These are phyloP conservation scores for Neolamprologus toae DNA, from an alignment of 2,113 vertebrate genomes.

Conservation along the genomic window DNA sequence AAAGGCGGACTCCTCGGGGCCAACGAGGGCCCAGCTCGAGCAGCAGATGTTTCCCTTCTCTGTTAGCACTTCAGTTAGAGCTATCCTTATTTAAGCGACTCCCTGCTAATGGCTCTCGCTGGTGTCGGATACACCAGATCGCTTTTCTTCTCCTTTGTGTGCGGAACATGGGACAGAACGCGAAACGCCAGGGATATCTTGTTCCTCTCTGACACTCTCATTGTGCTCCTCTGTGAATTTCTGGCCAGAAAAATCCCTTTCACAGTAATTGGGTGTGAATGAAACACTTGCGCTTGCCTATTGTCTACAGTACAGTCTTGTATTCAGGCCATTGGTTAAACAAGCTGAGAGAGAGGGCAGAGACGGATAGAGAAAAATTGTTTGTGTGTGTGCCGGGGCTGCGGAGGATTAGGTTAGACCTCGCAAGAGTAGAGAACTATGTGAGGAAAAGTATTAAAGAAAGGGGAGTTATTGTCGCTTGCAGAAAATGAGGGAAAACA, in stretches of 20 bases:
- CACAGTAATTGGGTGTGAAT: conserved; percentile 59
- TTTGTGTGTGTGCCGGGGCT: background rate
- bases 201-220: conserved; percentile 47
- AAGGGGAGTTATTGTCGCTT: background rate
- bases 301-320: conserved; percentile 38
- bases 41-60: conserved; percentile 56
- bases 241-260: conserved; percentile 45
- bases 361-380: background rate
- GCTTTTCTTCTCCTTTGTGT: conserved; percentile 48
- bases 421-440: background rate
- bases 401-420: background rate
- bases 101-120: conserved; percentile 34
- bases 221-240: conserved; percentile 46
- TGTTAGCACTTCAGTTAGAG: conserved; percentile 22
- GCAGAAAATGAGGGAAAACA: background rate
- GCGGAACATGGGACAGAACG: conserved; percentile 32
- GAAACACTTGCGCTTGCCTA: conserved; percentile 45
- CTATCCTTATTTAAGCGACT: conserved; percentile 57
- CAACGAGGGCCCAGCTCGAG: conserved; percentile 7
- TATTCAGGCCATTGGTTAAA: conserved; percentile 43
- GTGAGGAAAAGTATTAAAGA: background rate
- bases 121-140: conserved; percentile 42
- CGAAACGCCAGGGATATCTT: conserved; percentile 40
- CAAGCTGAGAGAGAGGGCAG: conserved; percentile 24
- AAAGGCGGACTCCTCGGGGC: conserved; percentile 46